Percentiles rank a stretch among this genome's conserved stretches.
phyloP scores from a whole-genome alignment of 2,888 invertebrate genomes.

The Trichogramma dendrolimi region DNA sequence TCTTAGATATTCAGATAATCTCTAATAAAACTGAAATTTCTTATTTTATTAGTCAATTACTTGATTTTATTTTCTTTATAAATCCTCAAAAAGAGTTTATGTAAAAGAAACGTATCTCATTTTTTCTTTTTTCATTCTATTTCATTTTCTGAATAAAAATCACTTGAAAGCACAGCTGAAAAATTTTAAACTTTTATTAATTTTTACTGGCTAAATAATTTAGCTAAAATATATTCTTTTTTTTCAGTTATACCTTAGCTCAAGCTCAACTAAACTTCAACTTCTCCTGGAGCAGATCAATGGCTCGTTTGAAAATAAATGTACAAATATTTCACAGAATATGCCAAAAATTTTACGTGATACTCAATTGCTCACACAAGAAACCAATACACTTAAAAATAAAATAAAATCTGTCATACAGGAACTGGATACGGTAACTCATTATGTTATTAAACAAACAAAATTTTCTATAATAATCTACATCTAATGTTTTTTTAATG shows the following conservation, averaged over 20 bases:
- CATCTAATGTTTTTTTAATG: no score
- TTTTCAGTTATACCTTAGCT: slow-evolving; percentile 69
- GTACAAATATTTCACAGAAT: slow-evolving; percentile 71
- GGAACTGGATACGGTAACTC: slow-evolving; percentile 67
- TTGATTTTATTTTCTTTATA: no score
- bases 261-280: slow-evolving; percentile 80
- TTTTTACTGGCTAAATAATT: no score
- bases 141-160: no score
- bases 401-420: slow-evolving; percentile 75
- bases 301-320: slow-evolving; percentile 83
- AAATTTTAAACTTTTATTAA: background rate
- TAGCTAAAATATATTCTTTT: background rate
- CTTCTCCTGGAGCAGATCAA: slow-evolving; percentile 90
- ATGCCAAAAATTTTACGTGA: slow-evolving; percentile 75
- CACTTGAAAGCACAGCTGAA: background rate
- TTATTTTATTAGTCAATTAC: no score
- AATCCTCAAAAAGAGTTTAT: no score
- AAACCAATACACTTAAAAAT: slow-evolving; percentile 71
- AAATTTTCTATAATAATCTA: no score
- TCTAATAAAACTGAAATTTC: no score
- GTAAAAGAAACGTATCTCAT: no score
- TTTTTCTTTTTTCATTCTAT: no score
- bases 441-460: background rate
- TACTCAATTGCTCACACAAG: slow-evolving; percentile 71
- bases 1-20: no score